A percentile compares a stretch with the other conserved stretches of the same genome.
These are phyloP conservation scores for Tetheella fluctuosa DNA, from an alignment of 2,888 invertebrate species.

Conservation along the genomic window DNA sequence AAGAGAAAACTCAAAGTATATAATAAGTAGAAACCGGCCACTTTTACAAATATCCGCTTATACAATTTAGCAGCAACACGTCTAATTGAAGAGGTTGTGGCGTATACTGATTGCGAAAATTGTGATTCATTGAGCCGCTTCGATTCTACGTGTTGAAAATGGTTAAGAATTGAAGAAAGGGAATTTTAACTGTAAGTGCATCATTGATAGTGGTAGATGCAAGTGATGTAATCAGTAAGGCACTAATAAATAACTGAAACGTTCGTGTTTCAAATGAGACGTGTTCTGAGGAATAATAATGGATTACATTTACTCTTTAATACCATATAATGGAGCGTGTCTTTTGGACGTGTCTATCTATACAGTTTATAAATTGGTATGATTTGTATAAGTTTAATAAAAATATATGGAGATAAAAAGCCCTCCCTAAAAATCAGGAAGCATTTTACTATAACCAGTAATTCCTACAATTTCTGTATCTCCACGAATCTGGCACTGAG, in stretches of 20 bases:
- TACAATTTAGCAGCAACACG: constrained; percentile 46
- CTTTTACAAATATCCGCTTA: constrained; percentile 50
- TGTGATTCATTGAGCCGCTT: constrained; percentile 46
- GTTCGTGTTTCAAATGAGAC: background rate
- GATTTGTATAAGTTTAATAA: background rate
- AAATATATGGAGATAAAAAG: background rate
- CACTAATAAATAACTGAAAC: background rate
- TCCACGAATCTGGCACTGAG: constrained; percentile 9
- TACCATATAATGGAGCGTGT: background rate
- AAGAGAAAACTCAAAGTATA: constrained; percentile 51
- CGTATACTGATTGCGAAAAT: constrained; percentile 41
- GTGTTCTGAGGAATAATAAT: background rate
- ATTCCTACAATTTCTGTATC: constrained; percentile 8
- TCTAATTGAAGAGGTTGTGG: constrained; percentile 56
- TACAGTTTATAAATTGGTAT: background rate
- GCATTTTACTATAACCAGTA: background rate
- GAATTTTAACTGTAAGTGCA: constrained; percentile 8
- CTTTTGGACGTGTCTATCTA: background rate
- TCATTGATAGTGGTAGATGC: background rate
- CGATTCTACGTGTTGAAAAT: constrained; percentile 37
- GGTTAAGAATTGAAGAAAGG: constrained; percentile 16
- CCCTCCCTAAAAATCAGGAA: background rate
- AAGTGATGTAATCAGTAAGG: background rate
- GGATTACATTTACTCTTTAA: background rate
- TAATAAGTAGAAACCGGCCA: constrained; percentile 42